Base-by-base conservation (phyloP, 2,797 vertebrate species). In the Cheirogaleus major region DNA sequence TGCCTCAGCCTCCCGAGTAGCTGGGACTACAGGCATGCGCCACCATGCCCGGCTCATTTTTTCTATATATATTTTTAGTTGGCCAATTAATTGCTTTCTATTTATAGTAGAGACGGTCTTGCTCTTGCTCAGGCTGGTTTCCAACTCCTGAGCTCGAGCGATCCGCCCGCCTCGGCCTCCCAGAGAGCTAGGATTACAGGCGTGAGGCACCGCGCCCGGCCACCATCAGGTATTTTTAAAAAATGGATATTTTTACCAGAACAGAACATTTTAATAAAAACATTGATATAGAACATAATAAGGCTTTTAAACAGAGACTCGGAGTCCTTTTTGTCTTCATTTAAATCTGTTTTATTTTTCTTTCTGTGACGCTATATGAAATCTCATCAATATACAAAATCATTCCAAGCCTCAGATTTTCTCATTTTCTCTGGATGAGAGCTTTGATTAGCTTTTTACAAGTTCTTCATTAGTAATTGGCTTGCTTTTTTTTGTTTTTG, bases 381-480 rank as follows among this genome's bases (percentile, higher is more conserved):
- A 96, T 96, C 96, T 96, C 96, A 97, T 97, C 97, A 95, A 97
- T 97, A 97, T 94, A 98, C 95, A 96, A 80, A 96, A 95, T 95
- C 90, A 93, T 78, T 95, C 96, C 25, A n/a, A 95, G 95, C 65
- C 93, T 96, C 52, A 72, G 82, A 96, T 96, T 97, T 96, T 96
- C 97, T 97, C 95, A 97, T 98, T 97, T 97, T 97, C 97, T 97
- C 95, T 97, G 97, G 96, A 97, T 97, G 97, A 97, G 96, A 96
- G 97, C 96, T 97, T 96, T 98, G 97, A 97, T 98, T 96, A 97
- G 97, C 93, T 97, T 97, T 96, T 97, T 96, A 95, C 94, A 96
- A 89, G 97, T 97, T 96, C 97, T 96, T 97, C 96, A 96, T 97
- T 97, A 96, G 97, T 96, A 97, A 97, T 94, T 95, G 91, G 78